Base-by-base conservation (phyloP, 1,140 invertebrate species). In the Dolichoris vasculosae region DNA sequence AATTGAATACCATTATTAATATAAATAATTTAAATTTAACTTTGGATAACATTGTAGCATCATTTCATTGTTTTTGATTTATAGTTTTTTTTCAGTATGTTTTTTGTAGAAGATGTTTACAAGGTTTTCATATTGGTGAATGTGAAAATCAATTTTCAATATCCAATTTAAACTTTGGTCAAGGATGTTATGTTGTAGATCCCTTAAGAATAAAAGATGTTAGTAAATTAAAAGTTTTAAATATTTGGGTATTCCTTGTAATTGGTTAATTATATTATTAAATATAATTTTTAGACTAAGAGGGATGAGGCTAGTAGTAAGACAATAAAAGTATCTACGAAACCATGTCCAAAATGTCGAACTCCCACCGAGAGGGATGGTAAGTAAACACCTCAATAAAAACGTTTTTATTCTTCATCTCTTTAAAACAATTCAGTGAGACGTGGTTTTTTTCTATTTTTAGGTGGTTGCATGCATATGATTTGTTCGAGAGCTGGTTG, bases 391-490 rank as follows among this genome's bases (percentile, higher is more conserved):
- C 15, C 8, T 51, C 30, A 40, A 20, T 40, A 20, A 0, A 38
- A 38, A 23, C 4, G 15, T 20, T 38, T 69, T 23, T 17, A 46
- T 9, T 81, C 2, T 63, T 75, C 2, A 76, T 13, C 38, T 4
- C 26, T 75, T 43, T 35, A n/a, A 23, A 81, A 40, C 63, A 9
- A 40, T 43, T 78, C n/a, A 48, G 30, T 46, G 20, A 46, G 38
- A 64, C n/a, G 35, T n/a, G 48, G 1, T 43, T 8, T 1, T 89
- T 77, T 85, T 80, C 48, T 76, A 51, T 78, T 2, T 15, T n/a
- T 90, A 97, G 96, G 96, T 89, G 97, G 97, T 26, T 98, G 97
- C 91, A 98, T 98, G 97, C 97, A 98, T 90, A 98, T 98, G 96
- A 94, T 97, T 20, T 97, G 96, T 88, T 95, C 95, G 35, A 94